Percentiles rank a stretch among this genome's conserved stretches.
These are phyloP conservation scores for Drosophila basisetae DNA, from an alignment of 2,888 invertebrate genomes.

Conservation along the genomic window DNA sequence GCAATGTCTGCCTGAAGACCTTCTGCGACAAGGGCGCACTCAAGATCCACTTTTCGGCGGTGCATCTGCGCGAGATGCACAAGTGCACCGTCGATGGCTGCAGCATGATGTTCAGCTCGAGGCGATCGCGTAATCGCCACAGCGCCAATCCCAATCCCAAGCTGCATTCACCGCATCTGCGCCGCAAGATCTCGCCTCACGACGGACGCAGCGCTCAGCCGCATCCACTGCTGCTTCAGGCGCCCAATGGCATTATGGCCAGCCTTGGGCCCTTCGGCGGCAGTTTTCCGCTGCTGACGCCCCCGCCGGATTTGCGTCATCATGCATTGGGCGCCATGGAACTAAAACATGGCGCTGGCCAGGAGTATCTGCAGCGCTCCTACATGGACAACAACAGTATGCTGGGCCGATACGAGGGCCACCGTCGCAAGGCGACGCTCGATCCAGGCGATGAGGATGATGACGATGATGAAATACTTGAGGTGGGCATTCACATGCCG, in stretches of 20 bases:
- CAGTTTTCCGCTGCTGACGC: constrained; percentile 91
- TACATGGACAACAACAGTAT: constrained; percentile 85
- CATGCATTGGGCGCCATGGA: constrained; percentile 86
- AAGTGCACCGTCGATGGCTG: constrained; percentile 99
- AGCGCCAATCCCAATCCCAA: constrained; percentile 99
- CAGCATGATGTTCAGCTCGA: constrained; percentile 99
- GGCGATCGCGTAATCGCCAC: constrained; percentile 97
- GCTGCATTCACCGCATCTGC: constrained; percentile 96
- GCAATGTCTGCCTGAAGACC: constrained; percentile 98
- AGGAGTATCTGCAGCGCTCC: constrained; percentile 87
- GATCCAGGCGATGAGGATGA: constrained; percentile 84
- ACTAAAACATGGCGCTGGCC: constrained; percentile 87
- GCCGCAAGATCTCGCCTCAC: constrained; percentile 97
- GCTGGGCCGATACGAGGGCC: constrained; percentile 86
- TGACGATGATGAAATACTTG: constrained; percentile 83
- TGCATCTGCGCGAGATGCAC: constrained; percentile 99
- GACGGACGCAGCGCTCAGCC: constrained; percentile 96
- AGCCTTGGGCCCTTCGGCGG: constrained; percentile 91
- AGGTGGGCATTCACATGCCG: constrained; percentile 79
- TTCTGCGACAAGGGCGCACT: constrained; percentile 99
- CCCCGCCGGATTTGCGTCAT: constrained; percentile 86
- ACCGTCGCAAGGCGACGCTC: constrained; percentile 29
- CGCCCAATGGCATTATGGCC: constrained; percentile 86
- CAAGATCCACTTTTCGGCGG: constrained; percentile 99
- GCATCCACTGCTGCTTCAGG: constrained; percentile 92